These are phyloP conservation scores for Drosophila rhopaloa DNA, from an alignment of 1,140 invertebrate genomes.

Conservation along the genomic window DNA sequence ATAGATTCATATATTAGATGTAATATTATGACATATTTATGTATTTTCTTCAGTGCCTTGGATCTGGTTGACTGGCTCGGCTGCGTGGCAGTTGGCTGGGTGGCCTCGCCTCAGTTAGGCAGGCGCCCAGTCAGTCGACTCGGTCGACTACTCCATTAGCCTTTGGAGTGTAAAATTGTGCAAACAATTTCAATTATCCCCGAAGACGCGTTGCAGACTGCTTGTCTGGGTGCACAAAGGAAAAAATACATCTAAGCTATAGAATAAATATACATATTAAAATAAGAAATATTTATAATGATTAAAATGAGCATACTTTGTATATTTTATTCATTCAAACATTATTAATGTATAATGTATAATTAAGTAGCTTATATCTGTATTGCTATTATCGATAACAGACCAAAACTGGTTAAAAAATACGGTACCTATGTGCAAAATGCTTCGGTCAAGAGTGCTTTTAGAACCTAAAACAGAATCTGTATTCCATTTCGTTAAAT, in stretches of 20 bases:
- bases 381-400: no score
- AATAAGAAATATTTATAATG: no score
- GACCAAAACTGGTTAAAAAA: no score
- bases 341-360: no score
- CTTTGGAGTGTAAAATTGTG: slow-evolving; percentile 83
- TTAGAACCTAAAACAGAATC: background rate
- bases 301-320: no score
- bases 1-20: no score
- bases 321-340: no score
- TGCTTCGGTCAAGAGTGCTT: no score
- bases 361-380: no score
- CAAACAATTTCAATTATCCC: slow-evolving; percentile 84
- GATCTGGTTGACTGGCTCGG: slow-evolving; percentile 36
- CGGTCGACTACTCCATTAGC: slow-evolving; percentile 82
- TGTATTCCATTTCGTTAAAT: background rate
- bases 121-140: slow-evolving; percentile 62
- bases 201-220: slow-evolving; percentile 73
- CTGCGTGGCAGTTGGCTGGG: slow-evolving; percentile 41
- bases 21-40: no score
- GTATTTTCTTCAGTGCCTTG: slow-evolving; percentile 10
- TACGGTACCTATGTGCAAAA: no score
- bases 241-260: background rate
- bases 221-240: slow-evolving; percentile 36
- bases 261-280: background rate
- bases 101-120: slow-evolving; percentile 61